phyloP scores from a whole-genome alignment of 2,113 vertebrate genomes.

The Chloropsis hardwickii region DNA sequence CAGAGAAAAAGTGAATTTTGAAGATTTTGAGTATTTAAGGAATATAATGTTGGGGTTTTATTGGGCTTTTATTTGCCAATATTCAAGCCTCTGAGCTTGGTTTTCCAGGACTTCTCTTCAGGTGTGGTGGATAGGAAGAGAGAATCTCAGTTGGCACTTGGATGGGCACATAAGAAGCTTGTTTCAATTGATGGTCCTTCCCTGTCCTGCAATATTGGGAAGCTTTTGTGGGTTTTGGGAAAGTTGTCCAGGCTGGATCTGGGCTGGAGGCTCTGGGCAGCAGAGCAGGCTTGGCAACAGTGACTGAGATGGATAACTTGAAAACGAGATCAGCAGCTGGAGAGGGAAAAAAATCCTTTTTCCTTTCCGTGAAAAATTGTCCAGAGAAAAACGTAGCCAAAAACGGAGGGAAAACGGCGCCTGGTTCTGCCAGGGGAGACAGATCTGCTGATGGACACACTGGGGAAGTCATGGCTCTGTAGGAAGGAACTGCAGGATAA shows the following conservation, averaged over 20 bases:
- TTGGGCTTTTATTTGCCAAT: neutral
- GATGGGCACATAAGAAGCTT: neutral
- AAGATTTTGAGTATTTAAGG: neutral
- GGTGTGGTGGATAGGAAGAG: neutral
- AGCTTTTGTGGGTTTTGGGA: neutral
- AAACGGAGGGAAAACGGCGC: neutral
- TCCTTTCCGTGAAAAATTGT: neutral
- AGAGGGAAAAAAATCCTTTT: neutral
- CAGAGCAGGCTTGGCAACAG: neutral
- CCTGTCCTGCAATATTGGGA: neutral
- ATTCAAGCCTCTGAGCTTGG: neutral
- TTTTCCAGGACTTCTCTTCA: neutral
- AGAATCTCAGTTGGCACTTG: neutral
- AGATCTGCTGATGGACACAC: neutral
- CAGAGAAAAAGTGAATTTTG: neutral
- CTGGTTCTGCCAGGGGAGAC: neutral
- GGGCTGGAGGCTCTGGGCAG: neutral
- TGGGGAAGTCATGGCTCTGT: neutral
- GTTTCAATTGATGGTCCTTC: neutral
- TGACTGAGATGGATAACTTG: neutral
- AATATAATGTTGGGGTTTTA: neutral
- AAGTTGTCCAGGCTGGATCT: neutral
- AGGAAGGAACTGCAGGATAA: neutral
- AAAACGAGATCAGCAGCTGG: neutral
- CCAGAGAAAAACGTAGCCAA: fast-evolving